Conservation (phyloP, 1,140 invertebrate genomes). For the Drosophila triauraria region DNA sequence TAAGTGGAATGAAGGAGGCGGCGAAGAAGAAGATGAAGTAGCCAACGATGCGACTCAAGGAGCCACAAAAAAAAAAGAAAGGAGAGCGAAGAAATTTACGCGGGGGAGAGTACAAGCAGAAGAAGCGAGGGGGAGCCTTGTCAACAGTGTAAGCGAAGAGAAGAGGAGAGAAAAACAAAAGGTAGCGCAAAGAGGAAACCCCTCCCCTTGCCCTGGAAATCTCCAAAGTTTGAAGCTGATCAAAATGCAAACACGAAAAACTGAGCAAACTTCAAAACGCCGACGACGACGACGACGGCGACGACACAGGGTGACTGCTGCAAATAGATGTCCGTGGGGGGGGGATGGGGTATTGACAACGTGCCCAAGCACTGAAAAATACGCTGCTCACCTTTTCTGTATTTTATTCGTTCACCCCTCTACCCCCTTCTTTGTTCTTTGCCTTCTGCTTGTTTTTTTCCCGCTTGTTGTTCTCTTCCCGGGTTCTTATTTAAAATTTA, state of each 20-base stretch:
- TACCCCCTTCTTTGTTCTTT: not conserved
- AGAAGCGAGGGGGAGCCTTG: constrained; percentile 11
- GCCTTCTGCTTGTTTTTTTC: constrained; percentile 29
- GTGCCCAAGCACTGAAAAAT: constrained; percentile 61
- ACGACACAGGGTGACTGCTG: constrained; percentile 29
- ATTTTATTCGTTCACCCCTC: not conserved
- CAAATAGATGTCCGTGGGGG: constrained; percentile 1
- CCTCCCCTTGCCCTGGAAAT: not conserved
- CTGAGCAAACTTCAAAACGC: constrained; percentile 65
- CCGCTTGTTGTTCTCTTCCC: constrained; percentile 26
- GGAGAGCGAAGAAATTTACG: constrained; percentile 2
- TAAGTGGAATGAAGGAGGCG: constrained; percentile 36
- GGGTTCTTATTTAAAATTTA: constrained; percentile 70
- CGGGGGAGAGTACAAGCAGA: not conserved
- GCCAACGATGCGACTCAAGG: constrained; percentile 31
- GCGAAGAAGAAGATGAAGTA: constrained; percentile 35
- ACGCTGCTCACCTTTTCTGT: constrained; percentile 11
- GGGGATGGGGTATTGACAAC: constrained; percentile 32
- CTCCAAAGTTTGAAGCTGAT: constrained; percentile 34
- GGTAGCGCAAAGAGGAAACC: constrained; percentile 14
- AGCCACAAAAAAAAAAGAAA: constrained; percentile 9
- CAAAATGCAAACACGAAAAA: constrained; percentile 53
- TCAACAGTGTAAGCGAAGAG: constrained; percentile 29
- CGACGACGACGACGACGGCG: not conserved
- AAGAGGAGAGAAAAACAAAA: constrained; percentile 12